A percentile compares a stretch with the other conserved stretches of the same genome.
These are phyloP conservation scores for Sclerurus mexicanus DNA, from an alignment of 2,113 vertebrate species.

Conservation along the genomic window DNA sequence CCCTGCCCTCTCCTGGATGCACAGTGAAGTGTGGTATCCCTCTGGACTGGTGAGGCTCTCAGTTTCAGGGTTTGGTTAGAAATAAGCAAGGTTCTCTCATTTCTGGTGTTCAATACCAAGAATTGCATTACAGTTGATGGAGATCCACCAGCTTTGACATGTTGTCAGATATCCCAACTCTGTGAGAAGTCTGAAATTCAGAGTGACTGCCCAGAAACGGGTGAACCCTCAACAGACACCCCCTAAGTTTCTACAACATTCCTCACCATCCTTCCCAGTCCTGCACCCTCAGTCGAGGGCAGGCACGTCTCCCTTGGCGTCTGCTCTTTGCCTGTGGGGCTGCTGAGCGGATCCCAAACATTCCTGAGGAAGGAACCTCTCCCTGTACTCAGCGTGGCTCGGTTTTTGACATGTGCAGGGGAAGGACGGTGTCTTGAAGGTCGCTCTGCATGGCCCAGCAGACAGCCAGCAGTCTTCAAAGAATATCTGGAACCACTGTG, in stretches of 20 bases:
- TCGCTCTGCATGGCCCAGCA: not conserved
- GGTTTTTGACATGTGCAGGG: not conserved
- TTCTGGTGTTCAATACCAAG: not conserved
- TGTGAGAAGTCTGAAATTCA: not conserved
- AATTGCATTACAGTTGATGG: not conserved
- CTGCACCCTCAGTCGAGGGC: not conserved
- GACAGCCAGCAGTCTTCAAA: not conserved
- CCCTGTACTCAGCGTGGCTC: not conserved
- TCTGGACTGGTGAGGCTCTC: not conserved
- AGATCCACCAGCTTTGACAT: not conserved
- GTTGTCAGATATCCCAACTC: not conserved
- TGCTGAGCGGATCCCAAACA: not conserved
- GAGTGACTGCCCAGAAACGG: not conserved
- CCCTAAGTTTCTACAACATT: not conserved
- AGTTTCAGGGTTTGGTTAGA: not conserved
- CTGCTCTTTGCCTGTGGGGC: not conserved
- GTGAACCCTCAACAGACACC: not conserved
- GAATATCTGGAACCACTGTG: not conserved
- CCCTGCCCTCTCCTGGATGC: not conserved
- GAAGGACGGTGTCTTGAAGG: not conserved
- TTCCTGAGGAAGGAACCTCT: not conserved
- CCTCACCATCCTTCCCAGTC: not conserved
- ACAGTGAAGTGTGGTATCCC: not conserved
- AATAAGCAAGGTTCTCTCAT: not conserved
- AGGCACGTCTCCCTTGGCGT: not conserved